Percentiles rank a stretch among this genome's conserved stretches.
Evolutionary conservation across 2,888 invertebrate genomes (phyloP).

Genomic region (Steinernema carpocapsae): DNA sequence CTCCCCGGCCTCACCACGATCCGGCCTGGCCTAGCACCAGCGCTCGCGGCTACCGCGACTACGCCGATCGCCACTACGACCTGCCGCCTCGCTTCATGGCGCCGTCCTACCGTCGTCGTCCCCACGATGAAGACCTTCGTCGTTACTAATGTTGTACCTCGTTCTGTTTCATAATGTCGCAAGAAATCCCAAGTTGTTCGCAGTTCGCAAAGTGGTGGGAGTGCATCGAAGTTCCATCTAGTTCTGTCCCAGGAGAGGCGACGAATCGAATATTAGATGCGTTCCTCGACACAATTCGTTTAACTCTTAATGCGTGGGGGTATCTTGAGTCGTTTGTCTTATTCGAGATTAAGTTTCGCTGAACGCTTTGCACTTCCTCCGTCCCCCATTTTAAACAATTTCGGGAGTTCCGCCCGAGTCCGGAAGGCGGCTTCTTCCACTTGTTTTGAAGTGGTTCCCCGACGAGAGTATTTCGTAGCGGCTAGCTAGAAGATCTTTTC

Average conservation of each 20-base stretch:
- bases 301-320: slow-evolving; percentile 25
- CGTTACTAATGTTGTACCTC: too few relatives aligned
- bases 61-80: too few relatives aligned
- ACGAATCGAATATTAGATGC: not conserved
- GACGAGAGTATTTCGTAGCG: not conserved
- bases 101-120: too few relatives aligned
- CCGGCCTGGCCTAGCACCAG: not conserved
- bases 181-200: too few relatives aligned
- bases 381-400: not conserved
- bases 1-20: not conserved
- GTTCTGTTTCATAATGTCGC: too few relatives aligned
- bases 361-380: slow-evolving; percentile 1
- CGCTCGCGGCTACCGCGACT: too few relatives aligned
- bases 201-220: not conserved
- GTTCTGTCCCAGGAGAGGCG: not conserved
- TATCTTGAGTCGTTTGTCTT: slow-evolving; percentile 25
- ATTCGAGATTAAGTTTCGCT: not conserved
- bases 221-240: not conserved
- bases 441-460: not conserved
- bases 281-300: slow-evolving; percentile 6
- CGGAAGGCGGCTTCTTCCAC: not conserved
- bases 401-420: not conserved
- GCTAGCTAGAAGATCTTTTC: not conserved
- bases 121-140: too few relatives aligned
- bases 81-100: too few relatives aligned